phyloP scores from a whole-genome alignment of 2,888 invertebrate genomes.

The Drosophila emarginata region DNA sequence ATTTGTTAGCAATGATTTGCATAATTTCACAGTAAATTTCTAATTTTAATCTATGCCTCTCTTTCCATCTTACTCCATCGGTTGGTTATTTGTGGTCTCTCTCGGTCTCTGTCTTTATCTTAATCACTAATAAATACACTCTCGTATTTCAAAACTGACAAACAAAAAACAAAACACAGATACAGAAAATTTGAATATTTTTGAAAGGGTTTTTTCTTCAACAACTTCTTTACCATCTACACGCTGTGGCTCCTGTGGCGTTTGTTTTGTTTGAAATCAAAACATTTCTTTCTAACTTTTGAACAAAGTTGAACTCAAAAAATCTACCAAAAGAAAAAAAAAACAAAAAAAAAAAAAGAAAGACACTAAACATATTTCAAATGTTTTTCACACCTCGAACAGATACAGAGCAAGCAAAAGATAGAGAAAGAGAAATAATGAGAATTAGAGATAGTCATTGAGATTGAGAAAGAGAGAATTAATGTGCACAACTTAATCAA shows the following conservation, averaged over 20 bases:
- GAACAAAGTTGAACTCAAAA: slow-evolving; percentile 2
- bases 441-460: too few species aligned
- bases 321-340: not conserved
- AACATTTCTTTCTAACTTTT: slow-evolving; percentile 56
- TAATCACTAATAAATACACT: slow-evolving; percentile 73
- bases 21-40: slow-evolving; percentile 77
- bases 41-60: slow-evolving; percentile 57
- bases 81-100: not conserved
- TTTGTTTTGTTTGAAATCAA: slow-evolving; percentile 73
- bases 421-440: not conserved
- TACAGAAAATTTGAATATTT: slow-evolving; percentile 63
- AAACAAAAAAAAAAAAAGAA: not conserved
- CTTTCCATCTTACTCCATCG: slow-evolving; percentile 2
- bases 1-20: slow-evolving; percentile 68
- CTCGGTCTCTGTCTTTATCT: slow-evolving; percentile 23
- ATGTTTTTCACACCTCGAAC: slow-evolving; percentile 34
- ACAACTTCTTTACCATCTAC: not conserved
- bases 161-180: slow-evolving; percentile 16
- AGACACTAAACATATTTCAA: slow-evolving; percentile 46
- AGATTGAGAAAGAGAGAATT: not conserved
- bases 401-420: not conserved
- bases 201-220: slow-evolving; percentile 53
- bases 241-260: slow-evolving; percentile 62
- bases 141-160: slow-evolving; percentile 67
- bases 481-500: slow-evolving; percentile 45